Base-by-base conservation (phyloP, 2,888 invertebrate species). In the Melanophora roralis region DNA sequence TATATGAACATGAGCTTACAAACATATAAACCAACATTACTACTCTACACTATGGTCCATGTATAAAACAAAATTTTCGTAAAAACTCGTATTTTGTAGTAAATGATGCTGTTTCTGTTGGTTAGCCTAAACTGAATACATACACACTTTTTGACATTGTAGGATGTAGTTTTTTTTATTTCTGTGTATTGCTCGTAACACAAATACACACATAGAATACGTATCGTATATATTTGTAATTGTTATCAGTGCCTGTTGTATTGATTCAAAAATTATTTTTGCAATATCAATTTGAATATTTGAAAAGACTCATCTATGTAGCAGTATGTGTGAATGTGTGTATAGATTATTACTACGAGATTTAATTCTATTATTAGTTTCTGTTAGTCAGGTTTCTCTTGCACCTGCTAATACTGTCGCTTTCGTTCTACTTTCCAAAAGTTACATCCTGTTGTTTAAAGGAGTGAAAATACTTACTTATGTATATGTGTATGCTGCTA, bases 81-180 rank as follows among this genome's bases (percentile, higher is more conserved):
- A 40, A 23, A 60, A 67, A 67, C 34, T 67, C 62, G 80, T 76
- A 73, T 76, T 76, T 76, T 68, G 34, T 73, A 73, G 76, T 72
- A 80, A 73, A 72, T 68, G 76, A 68, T 73, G 68, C 64, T 74
- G 74, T 51, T 72, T 60, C 62, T 73, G 68, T 57, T 74, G 74
- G 51, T 72, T 67, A 62, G 49, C 55, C 67, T 68, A 75, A 72
- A 47, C 69, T 67, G 55, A 62, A 64, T 64, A 60, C 38, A 43
- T 32, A 12, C 9, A 43, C 6, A 40, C 34, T 38, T 23, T 40
- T 40, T 14, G 3, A 6, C 6, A 27, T 6, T 5, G 27, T 47
- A 12, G 34, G 40, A 43, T 60, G 8, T 3, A 32, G 21, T 7
- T 65, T 7, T 16, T 6, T 53, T 49, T 7, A 21, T 38, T 27